Evolutionary conservation across 2,888 invertebrate species (phyloP).

Genomic region (Tetropium fuscum): DNA sequence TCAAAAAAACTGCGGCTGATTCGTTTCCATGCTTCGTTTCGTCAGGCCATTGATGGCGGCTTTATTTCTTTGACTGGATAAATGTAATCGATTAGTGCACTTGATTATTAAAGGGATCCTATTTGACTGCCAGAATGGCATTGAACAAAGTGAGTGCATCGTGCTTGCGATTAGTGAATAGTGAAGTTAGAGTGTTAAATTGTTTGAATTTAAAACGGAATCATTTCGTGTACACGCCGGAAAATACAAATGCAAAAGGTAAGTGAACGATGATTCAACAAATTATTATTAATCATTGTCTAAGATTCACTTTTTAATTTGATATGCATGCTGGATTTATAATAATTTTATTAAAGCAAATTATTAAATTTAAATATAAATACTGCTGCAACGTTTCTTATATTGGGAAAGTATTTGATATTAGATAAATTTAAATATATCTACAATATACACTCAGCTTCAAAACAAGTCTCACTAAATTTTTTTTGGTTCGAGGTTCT

Average conservation of each 20-base stretch:
- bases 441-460: no score
- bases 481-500: no score
- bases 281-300: no score
- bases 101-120: no score
- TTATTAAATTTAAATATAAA: no score
- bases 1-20: not conserved
- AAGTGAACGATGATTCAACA: conserved; percentile 50
- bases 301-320: not conserved
- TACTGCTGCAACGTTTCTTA: no score
- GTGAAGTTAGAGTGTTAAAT: conserved; percentile 48
- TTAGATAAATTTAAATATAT: no score
- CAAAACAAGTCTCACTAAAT: no score
- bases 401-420: no score
- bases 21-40: not conserved
- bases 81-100: no score
- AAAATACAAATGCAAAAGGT: conserved; percentile 69
- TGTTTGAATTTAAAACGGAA: conserved; percentile 50
- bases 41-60: not conserved
- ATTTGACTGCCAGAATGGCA: conserved; percentile 49
- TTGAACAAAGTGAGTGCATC: conserved; percentile 51
- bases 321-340: not conserved
- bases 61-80: no score
- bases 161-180: conserved; percentile 43
- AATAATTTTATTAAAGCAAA: no score
- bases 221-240: conserved; percentile 75